Base-by-base conservation (phyloP, 30 jellyfish, hydroid and myxozoan species). In the Aurelia aurita region DNA sequence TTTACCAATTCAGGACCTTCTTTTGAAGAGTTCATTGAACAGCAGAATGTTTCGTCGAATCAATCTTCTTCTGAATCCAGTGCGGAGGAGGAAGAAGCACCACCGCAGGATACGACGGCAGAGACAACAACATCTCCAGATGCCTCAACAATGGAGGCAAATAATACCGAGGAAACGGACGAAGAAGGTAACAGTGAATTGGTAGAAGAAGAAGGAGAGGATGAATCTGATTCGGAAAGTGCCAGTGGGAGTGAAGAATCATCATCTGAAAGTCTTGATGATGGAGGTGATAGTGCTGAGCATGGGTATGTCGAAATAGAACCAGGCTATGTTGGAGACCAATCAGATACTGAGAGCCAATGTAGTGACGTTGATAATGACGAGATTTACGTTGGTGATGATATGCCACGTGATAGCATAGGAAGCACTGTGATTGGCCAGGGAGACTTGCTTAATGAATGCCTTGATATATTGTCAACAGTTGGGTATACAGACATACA, bases 271-370 rank as follows among this genome's bases (percentile, higher is more conserved):
- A 69, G 77, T 25, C 58, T 66, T 46, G 90, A 89, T 44, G 97
- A 79, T 34, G 97, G 84, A 11, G 82, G 78, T 7, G 96, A 87
- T 18, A 84, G 82, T 34, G 89, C 92, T 5, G 98, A 91, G 78
- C 92, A 77, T 49, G 98, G 98, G 3, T 91, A 91, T 58, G 72
- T 85, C 1, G 98, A 91, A 69, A 75, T 91, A 11, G 98, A 72
- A 53, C 98, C 89, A 0, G 98, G 92, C 65, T 84, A 85, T 67
- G 90, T 80, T 2, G 87, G 72, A 28, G 97, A 87, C 55, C 88
- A 88, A 26, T 68, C 87, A n/a, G 93, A 83, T 39, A 55, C 93
- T 10, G 93, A 34, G 21, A 83, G 93, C 74, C 83, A 74, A 34
- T 83, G 75, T 34, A 68, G 87, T 35, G 93, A 83, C 31, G 93